phyloP scores from a whole-genome alignment of 2,113 vertebrate species.

The Macaca nemestrina region DNA sequence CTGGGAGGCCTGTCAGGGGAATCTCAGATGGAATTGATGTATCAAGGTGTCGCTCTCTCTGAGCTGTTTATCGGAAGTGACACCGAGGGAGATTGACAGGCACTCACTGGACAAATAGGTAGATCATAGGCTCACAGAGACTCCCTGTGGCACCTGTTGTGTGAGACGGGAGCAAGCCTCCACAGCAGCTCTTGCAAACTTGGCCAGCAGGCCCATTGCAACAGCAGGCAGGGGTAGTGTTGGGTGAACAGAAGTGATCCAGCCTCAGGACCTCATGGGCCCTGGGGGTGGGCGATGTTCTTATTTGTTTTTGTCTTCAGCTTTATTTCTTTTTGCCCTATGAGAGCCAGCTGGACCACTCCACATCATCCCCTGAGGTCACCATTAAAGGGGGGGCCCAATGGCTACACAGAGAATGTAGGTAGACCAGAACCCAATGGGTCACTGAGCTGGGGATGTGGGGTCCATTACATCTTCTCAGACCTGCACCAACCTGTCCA shows the following conservation, averaged over 20 bases:
- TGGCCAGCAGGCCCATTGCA: neutral
- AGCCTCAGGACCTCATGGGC: neutral
- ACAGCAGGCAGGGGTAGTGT: fast-evolving
- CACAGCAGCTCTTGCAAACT: fast-evolving
- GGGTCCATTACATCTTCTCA: neutral
- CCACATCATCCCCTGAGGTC: neutral
- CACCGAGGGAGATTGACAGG: slow-evolving; percentile 61
- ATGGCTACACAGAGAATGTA: neutral
- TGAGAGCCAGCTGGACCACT: neutral
- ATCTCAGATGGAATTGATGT: slow-evolving; percentile 58
- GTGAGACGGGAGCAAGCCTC: neutral
- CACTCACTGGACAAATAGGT: slow-evolving; percentile 48
- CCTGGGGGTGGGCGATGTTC: fast-evolving
- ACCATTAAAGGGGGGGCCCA: neutral
- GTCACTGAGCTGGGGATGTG: too few species aligned
- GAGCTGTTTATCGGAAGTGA: slow-evolving; percentile 54
- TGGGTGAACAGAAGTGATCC: neutral
- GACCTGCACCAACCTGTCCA: neutral
- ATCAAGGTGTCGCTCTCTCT: slow-evolving; percentile 50
- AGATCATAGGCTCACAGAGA: slow-evolving; percentile 29
- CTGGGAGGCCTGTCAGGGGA: slow-evolving; percentile 41
- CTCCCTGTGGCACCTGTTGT: neutral
- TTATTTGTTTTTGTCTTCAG: neutral
- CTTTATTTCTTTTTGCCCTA: neutral
- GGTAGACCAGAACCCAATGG: neutral